phyloP scores from a whole-genome alignment of 30 jellyfish, hydroid and myxozoan genomes.

The Aurelia aurita complex sp. Pacific region DNA sequence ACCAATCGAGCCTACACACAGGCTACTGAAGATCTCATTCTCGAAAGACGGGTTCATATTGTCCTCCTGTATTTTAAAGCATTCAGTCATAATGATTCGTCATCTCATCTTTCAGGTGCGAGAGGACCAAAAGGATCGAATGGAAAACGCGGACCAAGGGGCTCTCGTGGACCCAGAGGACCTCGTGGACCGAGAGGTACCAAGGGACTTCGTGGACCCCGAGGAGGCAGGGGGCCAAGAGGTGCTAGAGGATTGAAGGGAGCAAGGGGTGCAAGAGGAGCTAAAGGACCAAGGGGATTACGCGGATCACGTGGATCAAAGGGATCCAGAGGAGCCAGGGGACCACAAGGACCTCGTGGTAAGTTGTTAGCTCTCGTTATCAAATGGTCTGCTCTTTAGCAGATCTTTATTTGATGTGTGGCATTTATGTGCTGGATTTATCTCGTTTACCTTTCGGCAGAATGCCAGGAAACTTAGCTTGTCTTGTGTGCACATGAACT shows the following conservation, averaged over 20 bases:
- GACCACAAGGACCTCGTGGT: slow-evolving; percentile 39
- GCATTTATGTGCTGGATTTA: not conserved
- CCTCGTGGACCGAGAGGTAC: slow-evolving; percentile 12
- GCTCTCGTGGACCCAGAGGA: slow-evolving; percentile 44
- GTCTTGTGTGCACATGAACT: not conserved
- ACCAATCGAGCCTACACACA: no score
- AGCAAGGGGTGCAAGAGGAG: slow-evolving; percentile 48
- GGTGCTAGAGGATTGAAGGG: slow-evolving; percentile 32
- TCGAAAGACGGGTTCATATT: no score
- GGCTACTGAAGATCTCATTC: no score
- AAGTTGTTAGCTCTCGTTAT: not conserved
- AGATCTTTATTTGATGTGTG: not conserved
- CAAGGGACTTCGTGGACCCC: not conserved
- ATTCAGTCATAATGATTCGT: no score
- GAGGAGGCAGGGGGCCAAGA: slow-evolving; percentile 4
- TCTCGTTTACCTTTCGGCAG: no score
- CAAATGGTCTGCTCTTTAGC: not conserved
- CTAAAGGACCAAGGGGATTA: slow-evolving; percentile 42
- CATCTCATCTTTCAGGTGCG: not conserved
- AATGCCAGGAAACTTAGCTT: no score
- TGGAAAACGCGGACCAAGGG: slow-evolving; percentile 24
- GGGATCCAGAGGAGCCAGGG: slow-evolving; percentile 41
- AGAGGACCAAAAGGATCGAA: slow-evolving; percentile 3
- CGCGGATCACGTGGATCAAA: slow-evolving; percentile 53
- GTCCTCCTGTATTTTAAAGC: no score